These are phyloP conservation scores for Enteromius viviparus DNA, from an alignment of 2,797 vertebrate species.

Conservation along the genomic window DNA sequence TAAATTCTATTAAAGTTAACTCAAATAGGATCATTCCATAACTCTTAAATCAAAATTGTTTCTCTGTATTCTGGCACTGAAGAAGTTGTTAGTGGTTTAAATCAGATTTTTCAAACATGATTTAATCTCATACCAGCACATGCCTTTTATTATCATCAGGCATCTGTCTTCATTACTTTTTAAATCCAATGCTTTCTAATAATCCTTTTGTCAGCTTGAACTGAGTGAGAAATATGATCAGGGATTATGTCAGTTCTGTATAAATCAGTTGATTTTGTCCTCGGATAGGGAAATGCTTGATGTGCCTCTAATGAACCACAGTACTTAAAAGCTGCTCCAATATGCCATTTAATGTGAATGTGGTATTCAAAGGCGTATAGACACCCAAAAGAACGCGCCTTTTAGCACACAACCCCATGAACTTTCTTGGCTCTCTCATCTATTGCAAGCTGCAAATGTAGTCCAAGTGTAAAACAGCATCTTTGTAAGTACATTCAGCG, in stretches of 20 bases:
- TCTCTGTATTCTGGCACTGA: neutral
- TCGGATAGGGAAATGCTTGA: neutral
- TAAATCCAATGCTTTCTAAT: neutral
- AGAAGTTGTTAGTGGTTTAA: neutral
- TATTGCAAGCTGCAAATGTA: conserved; percentile 23
- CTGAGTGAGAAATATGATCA: conserved; percentile 10
- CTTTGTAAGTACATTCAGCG: conserved; percentile 38
- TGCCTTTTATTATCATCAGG: neutral
- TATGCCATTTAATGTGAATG: conserved; percentile 33
- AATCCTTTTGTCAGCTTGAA: conserved; percentile 16
- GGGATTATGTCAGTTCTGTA: conserved; percentile 1
- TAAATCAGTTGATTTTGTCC: conserved; percentile 19
- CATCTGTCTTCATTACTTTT: conserved; percentile 19
- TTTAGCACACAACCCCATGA: conserved; percentile 22
- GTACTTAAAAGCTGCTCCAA: neutral
- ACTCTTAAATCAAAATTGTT: neutral
- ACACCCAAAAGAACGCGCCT: neutral
- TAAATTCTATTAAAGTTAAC: neutral
- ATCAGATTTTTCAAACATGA: conserved; percentile 6
- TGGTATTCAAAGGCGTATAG: conserved; percentile 20
- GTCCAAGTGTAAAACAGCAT: conserved; percentile 37
- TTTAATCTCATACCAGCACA: neutral
- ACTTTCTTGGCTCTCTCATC: neutral
- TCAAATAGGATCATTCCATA: neutral
- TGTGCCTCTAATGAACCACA: neutral